phyloP scores from a whole-genome alignment of 2,888 invertebrate genomes.

The Rhodophaea formosa region DNA sequence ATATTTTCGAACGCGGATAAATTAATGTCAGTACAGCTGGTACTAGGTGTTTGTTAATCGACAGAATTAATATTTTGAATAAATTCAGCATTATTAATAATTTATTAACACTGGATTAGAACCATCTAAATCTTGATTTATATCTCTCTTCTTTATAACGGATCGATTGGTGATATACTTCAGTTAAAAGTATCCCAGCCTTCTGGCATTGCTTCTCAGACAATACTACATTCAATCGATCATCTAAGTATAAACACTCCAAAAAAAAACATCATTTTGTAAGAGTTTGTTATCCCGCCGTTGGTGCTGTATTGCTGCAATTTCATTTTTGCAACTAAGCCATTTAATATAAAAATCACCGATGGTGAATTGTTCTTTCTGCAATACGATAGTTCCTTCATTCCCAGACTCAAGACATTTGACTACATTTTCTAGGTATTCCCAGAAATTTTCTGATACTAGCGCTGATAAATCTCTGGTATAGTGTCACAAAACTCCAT shows the following conservation, averaged over 20 bases:
- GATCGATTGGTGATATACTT: slow-evolving; percentile 3
- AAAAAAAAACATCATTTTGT: slow-evolving; percentile 9
- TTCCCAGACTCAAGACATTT: slow-evolving; percentile 16
- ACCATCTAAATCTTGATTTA: no score
- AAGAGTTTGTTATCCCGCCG: slow-evolving; percentile 13
- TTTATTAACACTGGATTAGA: no score
- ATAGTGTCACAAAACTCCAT: slow-evolving; percentile 6
- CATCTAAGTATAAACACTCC: slow-evolving; percentile 13
- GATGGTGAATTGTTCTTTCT: slow-evolving; percentile 18
- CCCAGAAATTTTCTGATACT: slow-evolving; percentile 10
- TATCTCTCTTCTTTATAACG: no score
- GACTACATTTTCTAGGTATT: slow-evolving; percentile 4
- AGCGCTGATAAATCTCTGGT: neutral
- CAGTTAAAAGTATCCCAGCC: slow-evolving; percentile 10
- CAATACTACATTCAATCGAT: slow-evolving; percentile 11
- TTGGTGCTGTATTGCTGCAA: neutral
- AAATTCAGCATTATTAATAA: no score
- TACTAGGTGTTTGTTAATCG: slow-evolving; percentile 8
- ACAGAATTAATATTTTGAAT: neutral
- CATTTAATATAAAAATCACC: slow-evolving; percentile 21
- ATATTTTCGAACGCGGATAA: slow-evolving; percentile 6
- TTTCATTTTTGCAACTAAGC: slow-evolving; percentile 14
- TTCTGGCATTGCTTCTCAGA: slow-evolving; percentile 9
- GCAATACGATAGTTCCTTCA: slow-evolving; percentile 15
- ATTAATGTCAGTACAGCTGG: slow-evolving; percentile 4